phyloP scores from a whole-genome alignment of 2,113 vertebrate genomes.

The Aix galericulata region DNA sequence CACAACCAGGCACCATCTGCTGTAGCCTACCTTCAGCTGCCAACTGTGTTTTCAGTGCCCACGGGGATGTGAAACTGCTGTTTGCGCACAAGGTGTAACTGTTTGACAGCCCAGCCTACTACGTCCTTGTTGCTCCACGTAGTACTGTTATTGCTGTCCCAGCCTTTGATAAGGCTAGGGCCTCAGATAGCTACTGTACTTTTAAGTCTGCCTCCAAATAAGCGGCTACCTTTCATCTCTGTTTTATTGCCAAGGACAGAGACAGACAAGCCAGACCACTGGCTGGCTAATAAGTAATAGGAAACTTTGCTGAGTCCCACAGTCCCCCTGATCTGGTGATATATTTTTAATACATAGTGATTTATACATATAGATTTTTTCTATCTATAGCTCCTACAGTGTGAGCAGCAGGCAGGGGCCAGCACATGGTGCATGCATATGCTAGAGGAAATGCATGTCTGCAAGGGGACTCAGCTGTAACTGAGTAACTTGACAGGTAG shows the following conservation, averaged over 20 bases:
- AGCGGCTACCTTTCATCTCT: constrained; percentile 89
- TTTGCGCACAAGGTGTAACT: constrained; percentile 60
- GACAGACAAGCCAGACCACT: constrained; percentile 72
- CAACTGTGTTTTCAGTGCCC: not conserved
- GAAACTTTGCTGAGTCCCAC: constrained; percentile 78
- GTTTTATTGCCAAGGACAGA: constrained; percentile 89
- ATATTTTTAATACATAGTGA: constrained; percentile 11
- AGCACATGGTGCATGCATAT: not conserved
- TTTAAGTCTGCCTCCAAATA: constrained; percentile 89
- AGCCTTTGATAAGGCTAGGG: constrained; percentile 87
- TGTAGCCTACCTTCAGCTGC: not conserved
- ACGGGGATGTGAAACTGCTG: not conserved
- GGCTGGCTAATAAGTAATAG: constrained; percentile 92
- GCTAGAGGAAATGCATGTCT: not conserved
- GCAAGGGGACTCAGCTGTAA: constrained; percentile 11
- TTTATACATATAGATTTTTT: not conserved
- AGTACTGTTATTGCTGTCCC: constrained; percentile 78
- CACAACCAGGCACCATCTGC: not conserved
- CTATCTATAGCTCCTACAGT: not conserved
- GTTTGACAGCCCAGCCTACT: constrained; percentile 59
- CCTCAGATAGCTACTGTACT: constrained; percentile 88
- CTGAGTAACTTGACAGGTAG: constrained; percentile 30
- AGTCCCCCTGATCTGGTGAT: constrained; percentile 64
- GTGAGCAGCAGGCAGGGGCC: not conserved
- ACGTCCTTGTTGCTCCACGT: constrained; percentile 88